These are phyloP conservation scores for Rhincodon typus DNA, from an alignment of 2,797 vertebrate genomes.

Conservation along the genomic window DNA sequence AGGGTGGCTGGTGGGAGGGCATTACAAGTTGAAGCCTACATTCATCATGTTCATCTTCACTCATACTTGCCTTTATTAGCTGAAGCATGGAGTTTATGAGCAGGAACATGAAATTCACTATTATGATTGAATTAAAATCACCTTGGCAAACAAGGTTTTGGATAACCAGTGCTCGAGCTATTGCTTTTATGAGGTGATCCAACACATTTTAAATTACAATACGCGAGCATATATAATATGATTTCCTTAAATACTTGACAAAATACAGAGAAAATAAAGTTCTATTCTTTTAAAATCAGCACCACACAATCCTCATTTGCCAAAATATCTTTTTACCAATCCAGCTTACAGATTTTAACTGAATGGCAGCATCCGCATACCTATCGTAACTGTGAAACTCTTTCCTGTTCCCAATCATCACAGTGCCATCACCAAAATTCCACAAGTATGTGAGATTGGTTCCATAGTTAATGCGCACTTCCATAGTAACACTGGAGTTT, in stretches of 20 bases:
- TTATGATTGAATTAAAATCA: not conserved
- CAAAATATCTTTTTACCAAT: not conserved
- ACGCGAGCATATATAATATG: not conserved
- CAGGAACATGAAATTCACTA: not conserved
- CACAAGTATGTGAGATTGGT: conserved; percentile 62
- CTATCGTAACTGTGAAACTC: conserved; percentile 58
- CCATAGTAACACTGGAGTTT: conserved; percentile 54
- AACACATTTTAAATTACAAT: not conserved
- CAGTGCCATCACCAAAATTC: conserved; percentile 68
- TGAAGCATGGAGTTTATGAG: no score
- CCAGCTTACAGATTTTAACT: not conserved
- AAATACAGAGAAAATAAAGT: not conserved
- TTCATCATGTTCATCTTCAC: not conserved
- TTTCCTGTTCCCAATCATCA: conserved; percentile 48
- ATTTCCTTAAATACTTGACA: not conserved
- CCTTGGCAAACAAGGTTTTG: not conserved
- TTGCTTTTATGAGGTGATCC: not conserved
- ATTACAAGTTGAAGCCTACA: not conserved
- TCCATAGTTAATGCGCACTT: conserved; percentile 62
- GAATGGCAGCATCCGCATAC: conserved; percentile 44
- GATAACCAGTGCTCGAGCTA: not conserved
- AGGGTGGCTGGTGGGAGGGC: not conserved
- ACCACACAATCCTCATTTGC: no score
- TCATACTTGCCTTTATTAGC: no score
- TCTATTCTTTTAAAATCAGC: not conserved